These are phyloP conservation scores for Laticauda laticaudata DNA, from an alignment of 2,113 vertebrate genomes.

Conservation along the genomic window DNA sequence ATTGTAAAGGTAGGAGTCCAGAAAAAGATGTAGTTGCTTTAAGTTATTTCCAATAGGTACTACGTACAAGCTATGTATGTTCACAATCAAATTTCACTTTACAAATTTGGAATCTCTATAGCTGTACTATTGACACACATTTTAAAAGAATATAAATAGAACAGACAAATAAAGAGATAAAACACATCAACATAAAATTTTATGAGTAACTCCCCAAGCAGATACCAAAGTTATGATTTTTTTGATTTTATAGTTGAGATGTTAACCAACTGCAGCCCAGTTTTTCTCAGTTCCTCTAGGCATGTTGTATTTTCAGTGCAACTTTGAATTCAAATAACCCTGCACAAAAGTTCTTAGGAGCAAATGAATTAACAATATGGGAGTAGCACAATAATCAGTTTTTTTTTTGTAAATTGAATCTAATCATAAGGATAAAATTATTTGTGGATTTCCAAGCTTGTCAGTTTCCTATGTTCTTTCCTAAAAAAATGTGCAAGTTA, in stretches of 20 bases:
- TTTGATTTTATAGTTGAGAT: not conserved
- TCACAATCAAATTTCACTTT: not conserved
- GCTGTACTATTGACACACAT: not conserved
- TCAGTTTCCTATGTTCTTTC: not conserved
- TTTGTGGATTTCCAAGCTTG: not conserved
- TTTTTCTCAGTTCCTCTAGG: not conserved
- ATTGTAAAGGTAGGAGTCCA: not conserved
- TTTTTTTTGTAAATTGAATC: not conserved
- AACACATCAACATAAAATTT: not conserved
- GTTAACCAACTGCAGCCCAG: not conserved
- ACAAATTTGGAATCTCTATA: not conserved
- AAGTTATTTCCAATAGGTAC: not conserved
- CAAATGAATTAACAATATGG: not conserved
- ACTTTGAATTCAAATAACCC: not conserved
- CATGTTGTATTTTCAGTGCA: not conserved
- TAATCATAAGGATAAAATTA: not conserved
- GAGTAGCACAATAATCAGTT: not conserved
- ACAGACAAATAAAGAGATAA: not conserved
- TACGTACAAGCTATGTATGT: not conserved
- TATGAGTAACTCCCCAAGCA: not conserved
- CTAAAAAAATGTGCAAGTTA: not conserved
- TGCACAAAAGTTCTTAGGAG: not conserved
- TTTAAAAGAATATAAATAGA: not conserved
- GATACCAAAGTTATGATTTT: not conserved
- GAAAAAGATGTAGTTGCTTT: not conserved